Evolutionary conservation across 2,113 vertebrate species (phyloP), one percentile per base, ranked within the genome.

Genomic region (Corythoichthys intestinalis): DNA sequence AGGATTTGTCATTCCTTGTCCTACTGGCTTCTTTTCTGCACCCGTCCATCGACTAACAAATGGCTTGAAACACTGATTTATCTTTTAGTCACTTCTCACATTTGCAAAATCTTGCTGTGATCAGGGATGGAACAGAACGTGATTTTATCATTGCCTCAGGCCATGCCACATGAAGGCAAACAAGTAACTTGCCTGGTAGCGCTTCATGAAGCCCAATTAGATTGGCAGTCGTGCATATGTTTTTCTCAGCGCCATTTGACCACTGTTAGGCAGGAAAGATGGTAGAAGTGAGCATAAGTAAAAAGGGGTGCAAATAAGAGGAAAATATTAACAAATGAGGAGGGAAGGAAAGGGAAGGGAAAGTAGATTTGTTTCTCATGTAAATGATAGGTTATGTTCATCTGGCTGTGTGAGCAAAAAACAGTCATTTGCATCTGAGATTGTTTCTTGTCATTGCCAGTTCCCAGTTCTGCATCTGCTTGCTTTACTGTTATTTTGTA

Each of bases 341-440:
- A 56, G 10, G 53, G 53, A 56, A 56, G 9, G 28, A 20, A 56
- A 56, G 34, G 11, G 4, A 56, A 10, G 20, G 11, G 8, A 35
- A 1, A 3, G 34, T 34, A 34, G 4, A 1, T 34, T 79, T 87
- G 76, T 83, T 86, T 86, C 77, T 85, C 78, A 82, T 79, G 79
- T 82, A 84, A 85, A 87, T 83, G 75, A 82, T 83, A 78, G 77
- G 64, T 73, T 6, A 20, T 65, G 61, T 77, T 76, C 57, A 69
- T 60, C 79, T 81, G 57, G 60, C 5, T 20, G 69, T 71, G 57
- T 66, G 61, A 53, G 82, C 78, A 50, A 35, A 20, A 53, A 53
- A 53, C 7, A 20, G 6, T 49, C 2, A 15, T 49, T 49, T 14
- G 5, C 13, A 2, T 4, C 48, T 49, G 48, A 13, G n/a, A 20